Evolutionary conservation across 2,888 invertebrate species (phyloP).

Genomic region (Himalopsyche japonica): DNA sequence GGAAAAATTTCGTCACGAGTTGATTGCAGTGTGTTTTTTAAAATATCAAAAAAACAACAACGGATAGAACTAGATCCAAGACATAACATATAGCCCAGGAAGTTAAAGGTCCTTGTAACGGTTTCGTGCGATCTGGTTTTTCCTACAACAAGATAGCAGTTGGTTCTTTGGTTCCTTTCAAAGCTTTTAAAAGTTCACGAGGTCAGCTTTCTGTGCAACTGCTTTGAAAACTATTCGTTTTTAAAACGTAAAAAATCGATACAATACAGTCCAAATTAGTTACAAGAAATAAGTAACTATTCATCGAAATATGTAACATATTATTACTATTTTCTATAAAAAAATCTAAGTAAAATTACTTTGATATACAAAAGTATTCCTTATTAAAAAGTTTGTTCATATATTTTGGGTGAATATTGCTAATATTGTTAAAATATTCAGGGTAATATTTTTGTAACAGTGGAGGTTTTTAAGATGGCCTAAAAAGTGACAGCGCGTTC

Average conservation of each 20-base stretch:
- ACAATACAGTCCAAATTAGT: constrained; percentile 39
- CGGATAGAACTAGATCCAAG: background rate
- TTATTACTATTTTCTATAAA: background rate
- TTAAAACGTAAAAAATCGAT: constrained; percentile 20
- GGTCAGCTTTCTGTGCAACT: constrained; percentile 34
- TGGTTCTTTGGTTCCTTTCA: constrained; percentile 14
- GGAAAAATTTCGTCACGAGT: background rate
- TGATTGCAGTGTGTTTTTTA: background rate
- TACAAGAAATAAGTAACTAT: constrained; percentile 10
- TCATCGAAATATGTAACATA: background rate
- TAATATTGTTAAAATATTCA: background rate
- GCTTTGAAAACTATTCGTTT: constrained; percentile 22
- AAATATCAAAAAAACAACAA: background rate
- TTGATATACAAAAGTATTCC: too few relatives aligned
- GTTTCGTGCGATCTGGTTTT: constrained; percentile 26
- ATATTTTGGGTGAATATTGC: too few relatives aligned
- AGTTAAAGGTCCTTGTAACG: constrained; percentile 28
- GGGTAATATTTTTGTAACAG: background rate
- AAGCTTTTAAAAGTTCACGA: constrained; percentile 3
- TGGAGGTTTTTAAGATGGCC: background rate
- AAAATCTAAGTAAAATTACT: background rate
- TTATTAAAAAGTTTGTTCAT: too few relatives aligned
- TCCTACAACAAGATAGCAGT: background rate
- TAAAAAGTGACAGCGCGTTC: background rate
- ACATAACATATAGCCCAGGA: constrained; percentile 19